Percentiles rank a stretch among this genome's conserved stretches.
These are phyloP conservation scores for Leucoma salicis DNA, from an alignment of 2,888 invertebrate species.

Conservation along the genomic window DNA sequence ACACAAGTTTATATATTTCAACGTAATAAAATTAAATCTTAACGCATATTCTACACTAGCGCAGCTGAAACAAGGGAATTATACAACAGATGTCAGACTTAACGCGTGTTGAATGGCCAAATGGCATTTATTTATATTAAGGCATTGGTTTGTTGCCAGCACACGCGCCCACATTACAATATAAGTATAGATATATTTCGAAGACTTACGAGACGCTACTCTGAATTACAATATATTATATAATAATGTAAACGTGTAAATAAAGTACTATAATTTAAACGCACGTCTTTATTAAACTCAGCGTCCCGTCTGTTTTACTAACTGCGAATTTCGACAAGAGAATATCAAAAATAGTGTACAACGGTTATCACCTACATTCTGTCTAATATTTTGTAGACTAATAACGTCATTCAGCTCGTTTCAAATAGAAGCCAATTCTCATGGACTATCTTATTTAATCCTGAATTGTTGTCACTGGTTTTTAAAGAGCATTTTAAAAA, in stretches of 20 bases:
- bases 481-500: neutral
- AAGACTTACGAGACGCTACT: slow-evolving; percentile 73
- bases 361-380: slow-evolving; percentile 71
- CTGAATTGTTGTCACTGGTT: slow-evolving; percentile 39
- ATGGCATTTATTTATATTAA: slow-evolving; percentile 6
- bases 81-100: slow-evolving; percentile 8
- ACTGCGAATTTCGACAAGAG: slow-evolving; percentile 81
- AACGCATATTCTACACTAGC: slow-evolving; percentile 14
- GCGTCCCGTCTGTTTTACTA: slow-evolving; percentile 63
- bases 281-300: slow-evolving; percentile 60
- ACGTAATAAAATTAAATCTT: slow-evolving; percentile 6
- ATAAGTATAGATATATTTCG: slow-evolving; percentile 52
- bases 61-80: slow-evolving; percentile 9
- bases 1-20: slow-evolving; percentile 6
- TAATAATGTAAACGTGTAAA: slow-evolving; percentile 76
- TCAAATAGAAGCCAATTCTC: slow-evolving; percentile 65
- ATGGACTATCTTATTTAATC: slow-evolving; percentile 66
- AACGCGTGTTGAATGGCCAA: slow-evolving; percentile 8
- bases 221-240: slow-evolving; percentile 65
- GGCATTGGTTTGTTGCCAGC: slow-evolving; percentile 56
- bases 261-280: slow-evolving; percentile 77
- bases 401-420: slow-evolving; percentile 70
- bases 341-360: slow-evolving; percentile 82
- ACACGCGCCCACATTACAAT: slow-evolving; percentile 43
- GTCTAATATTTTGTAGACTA: slow-evolving; percentile 73